phyloP scores from a whole-genome alignment of 2,797 vertebrate genomes.

The Hafferia zeledoni region DNA sequence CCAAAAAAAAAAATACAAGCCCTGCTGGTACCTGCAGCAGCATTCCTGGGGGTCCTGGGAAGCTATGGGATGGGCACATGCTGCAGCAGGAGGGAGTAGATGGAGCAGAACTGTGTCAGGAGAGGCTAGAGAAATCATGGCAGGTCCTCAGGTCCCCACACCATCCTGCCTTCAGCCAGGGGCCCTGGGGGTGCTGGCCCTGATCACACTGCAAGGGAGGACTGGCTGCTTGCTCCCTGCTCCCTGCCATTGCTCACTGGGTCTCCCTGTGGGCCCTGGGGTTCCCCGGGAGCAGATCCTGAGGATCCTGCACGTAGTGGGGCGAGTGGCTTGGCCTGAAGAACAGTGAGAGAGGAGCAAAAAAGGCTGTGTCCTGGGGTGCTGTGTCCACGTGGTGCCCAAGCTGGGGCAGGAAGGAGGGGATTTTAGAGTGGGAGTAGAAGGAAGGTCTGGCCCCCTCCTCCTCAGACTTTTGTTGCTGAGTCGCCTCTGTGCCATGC shows the following conservation, averaged over 20 bases:
- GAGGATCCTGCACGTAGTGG: fast-evolving
- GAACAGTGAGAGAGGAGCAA: neutral
- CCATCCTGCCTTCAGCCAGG: neutral
- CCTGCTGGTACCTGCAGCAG: neutral
- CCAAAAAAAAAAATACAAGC: neutral
- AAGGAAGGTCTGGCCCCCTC: neutral
- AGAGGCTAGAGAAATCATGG: neutral
- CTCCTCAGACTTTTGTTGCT: neutral
- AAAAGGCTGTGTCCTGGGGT: neutral
- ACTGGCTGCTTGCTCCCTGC: neutral
- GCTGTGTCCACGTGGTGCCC: neutral
- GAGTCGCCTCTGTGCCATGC: neutral
- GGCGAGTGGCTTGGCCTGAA: neutral
- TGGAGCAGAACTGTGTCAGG: constrained; percentile 43
- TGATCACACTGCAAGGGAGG: neutral
- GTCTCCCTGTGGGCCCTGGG: neutral
- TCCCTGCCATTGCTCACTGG: fast-evolving
- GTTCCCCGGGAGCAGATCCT: fast-evolving
- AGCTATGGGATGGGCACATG: neutral
- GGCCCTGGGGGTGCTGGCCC: constrained; percentile 29
- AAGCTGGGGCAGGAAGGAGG: fast-evolving
- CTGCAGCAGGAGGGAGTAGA: neutral
- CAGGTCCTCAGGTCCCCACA: constrained; percentile 29
- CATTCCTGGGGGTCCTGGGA: neutral
- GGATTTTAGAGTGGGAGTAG: neutral